phyloP scores from a whole-genome alignment of 2,888 invertebrate species.

The Geophilus truncorum region DNA sequence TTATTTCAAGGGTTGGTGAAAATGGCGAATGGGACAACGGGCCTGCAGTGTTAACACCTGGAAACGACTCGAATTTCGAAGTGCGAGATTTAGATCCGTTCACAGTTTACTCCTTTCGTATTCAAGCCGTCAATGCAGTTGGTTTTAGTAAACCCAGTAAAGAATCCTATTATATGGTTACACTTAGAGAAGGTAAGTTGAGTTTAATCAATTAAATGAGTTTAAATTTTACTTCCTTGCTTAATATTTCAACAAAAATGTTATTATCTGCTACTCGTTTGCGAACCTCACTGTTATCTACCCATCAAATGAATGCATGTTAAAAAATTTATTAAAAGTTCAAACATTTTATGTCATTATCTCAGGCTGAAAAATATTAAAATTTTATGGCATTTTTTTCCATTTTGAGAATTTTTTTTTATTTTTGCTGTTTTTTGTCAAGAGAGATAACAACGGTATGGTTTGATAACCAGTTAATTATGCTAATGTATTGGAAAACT shows the following conservation, averaged over 20 bases:
- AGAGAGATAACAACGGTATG: neutral
- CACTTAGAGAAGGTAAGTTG: slow-evolving; percentile 64
- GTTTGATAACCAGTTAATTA: neutral
- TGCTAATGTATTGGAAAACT: neutral
- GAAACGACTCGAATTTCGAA: slow-evolving; percentile 61
- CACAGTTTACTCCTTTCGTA: slow-evolving; percentile 69
- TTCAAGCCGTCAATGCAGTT: slow-evolving; percentile 65
- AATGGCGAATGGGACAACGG: slow-evolving; percentile 61
- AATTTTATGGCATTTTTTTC: neutral
- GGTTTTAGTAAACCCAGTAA: slow-evolving; percentile 64
- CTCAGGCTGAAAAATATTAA: neutral
- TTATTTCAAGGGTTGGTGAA: slow-evolving; percentile 60
- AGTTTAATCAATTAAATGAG: neutral
- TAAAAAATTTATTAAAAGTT: neutral
- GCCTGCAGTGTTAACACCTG: slow-evolving; percentile 57
- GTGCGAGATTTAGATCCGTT: slow-evolving; percentile 64
- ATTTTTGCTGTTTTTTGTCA: neutral
- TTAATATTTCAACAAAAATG: neutral
- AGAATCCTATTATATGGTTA: slow-evolving; percentile 67
- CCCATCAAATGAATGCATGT: neutral
- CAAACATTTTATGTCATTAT: neutral
- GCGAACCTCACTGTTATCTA: neutral
- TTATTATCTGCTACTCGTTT: neutral
- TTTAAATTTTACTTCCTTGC: neutral
- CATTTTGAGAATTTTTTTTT: too few species aligned